A percentile compares a stretch with the other conserved stretches of the same genome.
These are phyloP conservation scores for Motacilla tschutschensis DNA, from an alignment of 2,113 vertebrate species.

Conservation along the genomic window DNA sequence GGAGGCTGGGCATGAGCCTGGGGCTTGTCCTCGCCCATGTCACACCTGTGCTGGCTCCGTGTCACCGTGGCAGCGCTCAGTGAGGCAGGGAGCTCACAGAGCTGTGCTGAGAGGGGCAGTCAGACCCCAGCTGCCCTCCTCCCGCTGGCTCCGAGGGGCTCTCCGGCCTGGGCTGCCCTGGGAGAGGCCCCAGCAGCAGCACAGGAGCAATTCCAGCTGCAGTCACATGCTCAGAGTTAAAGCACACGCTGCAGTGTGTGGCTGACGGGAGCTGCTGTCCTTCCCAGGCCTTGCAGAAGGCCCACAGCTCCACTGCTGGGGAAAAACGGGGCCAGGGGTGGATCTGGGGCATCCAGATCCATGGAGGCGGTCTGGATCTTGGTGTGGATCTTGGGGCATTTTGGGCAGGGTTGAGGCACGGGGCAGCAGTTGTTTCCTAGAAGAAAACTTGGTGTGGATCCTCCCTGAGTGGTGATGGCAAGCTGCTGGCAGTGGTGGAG, in stretches of 20 bases:
- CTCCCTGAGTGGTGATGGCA: not conserved
- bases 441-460: not conserved
- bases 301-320: rapidly evolving
- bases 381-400: not conserved
- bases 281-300: not conserved
- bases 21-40: rapidly evolving
- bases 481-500: not conserved
- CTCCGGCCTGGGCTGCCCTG: rapidly evolving
- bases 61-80: not conserved
- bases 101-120: not conserved
- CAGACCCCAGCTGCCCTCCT: not conserved
- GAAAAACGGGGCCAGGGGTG: rapidly evolving
- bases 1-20: not conserved
- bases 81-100: not conserved
- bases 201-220: not conserved
- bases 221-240: not conserved
- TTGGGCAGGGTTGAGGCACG: not conserved
- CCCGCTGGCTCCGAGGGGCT: not conserved
- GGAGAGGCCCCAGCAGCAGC: not conserved
- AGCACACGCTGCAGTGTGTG: not conserved
- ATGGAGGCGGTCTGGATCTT: not conserved
- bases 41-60: not conserved
- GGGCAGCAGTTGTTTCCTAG: not conserved
- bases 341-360: not conserved
- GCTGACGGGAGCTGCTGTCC: not conserved